phyloP scores from a whole-genome alignment of 2,113 vertebrate genomes.

The Larimichthys crocea region DNA sequence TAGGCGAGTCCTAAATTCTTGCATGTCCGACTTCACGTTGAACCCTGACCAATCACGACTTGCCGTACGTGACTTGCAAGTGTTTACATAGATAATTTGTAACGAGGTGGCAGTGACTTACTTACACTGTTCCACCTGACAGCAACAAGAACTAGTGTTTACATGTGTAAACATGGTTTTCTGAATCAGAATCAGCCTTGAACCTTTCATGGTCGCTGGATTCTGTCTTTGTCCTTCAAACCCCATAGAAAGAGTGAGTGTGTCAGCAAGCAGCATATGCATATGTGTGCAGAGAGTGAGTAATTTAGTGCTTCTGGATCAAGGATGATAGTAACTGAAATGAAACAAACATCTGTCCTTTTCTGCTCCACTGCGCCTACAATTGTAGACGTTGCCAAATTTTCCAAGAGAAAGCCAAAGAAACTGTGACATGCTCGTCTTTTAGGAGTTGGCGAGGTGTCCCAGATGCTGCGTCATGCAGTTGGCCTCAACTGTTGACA shows the following conservation, averaged over 20 bases:
- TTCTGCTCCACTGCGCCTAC: not conserved
- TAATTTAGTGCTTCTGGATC: conserved; percentile 11
- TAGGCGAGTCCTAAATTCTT: not conserved
- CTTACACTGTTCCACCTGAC: not conserved
- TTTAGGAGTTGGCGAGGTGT: too few species aligned
- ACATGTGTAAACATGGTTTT: not conserved
- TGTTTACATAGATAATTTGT: too few species aligned
- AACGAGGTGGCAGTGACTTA: not conserved
- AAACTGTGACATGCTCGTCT: too few species aligned
- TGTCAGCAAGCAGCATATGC: not conserved
- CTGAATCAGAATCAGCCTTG: conserved; percentile 15
- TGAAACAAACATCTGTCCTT: not conserved
- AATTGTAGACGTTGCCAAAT: not conserved
- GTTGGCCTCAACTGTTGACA: too few species aligned
- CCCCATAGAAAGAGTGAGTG: not conserved
- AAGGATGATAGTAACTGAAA: conserved; percentile 8
- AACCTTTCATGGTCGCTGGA: not conserved
- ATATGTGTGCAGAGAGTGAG: not conserved
- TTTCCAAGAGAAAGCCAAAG: too few species aligned
- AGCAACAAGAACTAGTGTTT: not conserved
- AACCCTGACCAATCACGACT: not conserved
- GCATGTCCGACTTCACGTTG: not conserved
- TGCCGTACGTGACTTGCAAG: not conserved
- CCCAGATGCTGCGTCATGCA: too few species aligned
- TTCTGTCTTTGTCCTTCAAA: not conserved